Percentiles rank a stretch among this genome's conserved stretches.
phyloP scores from a whole-genome alignment of 2,113 vertebrate species.

The Nothocercus nigrocapillus region DNA sequence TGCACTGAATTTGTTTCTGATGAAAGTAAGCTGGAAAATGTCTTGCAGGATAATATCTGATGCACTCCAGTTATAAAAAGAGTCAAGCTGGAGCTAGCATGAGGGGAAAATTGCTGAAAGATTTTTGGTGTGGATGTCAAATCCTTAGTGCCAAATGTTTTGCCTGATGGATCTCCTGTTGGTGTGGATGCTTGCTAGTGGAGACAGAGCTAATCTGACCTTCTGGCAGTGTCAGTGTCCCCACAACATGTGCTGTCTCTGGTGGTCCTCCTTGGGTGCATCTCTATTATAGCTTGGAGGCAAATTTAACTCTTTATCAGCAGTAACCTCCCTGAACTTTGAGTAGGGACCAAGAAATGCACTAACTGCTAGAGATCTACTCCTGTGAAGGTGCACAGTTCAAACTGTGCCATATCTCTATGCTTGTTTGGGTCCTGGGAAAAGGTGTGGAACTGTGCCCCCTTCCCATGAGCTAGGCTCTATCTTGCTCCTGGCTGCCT shows the following conservation, averaged over 20 bases:
- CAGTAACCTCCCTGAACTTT: neutral
- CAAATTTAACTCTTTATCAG: neutral
- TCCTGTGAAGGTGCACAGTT: neutral
- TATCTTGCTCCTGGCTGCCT: neutral
- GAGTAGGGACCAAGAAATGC: neutral
- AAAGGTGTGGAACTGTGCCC: neutral
- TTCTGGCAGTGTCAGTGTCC: neutral
- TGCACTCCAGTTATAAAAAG: neutral
- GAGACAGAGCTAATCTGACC: neutral
- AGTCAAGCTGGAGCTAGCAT: neutral
- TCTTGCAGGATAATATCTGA: neutral
- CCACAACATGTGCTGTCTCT: neutral
- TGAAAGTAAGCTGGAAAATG: neutral
- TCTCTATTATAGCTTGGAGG: neutral
- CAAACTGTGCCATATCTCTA: neutral
- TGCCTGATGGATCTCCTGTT: neutral
- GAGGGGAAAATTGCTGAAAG: neutral
- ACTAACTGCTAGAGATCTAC: neutral
- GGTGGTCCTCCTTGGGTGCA: neutral
- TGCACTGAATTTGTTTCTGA: neutral
- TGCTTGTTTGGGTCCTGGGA: neutral
- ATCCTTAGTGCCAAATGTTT: neutral
- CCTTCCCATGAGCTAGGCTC: neutral
- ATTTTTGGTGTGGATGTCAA: neutral
- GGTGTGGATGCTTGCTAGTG: neutral